A percentile compares a stretch with the other conserved stretches of the same genome.
Evolutionary conservation across 2,113 vertebrate genomes (phyloP).

Genomic region (Brachyistius frenatus): DNA sequence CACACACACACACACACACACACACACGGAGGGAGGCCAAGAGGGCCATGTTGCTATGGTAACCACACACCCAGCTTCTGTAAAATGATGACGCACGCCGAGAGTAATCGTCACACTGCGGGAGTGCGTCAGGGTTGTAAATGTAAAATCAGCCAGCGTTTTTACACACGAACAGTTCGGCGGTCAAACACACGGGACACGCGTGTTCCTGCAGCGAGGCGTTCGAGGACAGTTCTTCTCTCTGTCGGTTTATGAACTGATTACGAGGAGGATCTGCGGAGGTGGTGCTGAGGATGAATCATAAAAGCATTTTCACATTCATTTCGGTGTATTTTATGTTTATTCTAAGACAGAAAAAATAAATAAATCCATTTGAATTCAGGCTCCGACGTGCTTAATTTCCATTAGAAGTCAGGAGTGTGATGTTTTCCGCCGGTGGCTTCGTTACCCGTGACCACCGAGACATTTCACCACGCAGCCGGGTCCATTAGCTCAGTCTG

Average conservation of each 20-base stretch:
- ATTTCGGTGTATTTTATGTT: no score
- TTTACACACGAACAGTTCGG: constrained; percentile 26
- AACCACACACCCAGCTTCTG: constrained; percentile 51
- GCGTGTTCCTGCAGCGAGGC: no score
- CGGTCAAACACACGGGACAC: background rate
- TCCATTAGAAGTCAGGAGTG: background rate
- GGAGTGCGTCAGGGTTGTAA: constrained; percentile 46
- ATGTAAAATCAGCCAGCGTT: constrained; percentile 28
- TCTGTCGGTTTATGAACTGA: no score
- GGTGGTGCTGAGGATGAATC: no score
- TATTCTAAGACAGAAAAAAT: no score
- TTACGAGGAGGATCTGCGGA: no score
- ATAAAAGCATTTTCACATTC: no score
- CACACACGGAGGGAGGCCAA: background rate
- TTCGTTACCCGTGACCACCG: constrained; percentile 31
- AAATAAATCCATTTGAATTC: no score
- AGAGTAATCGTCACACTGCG: constrained; percentile 40
- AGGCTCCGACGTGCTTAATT: background rate
- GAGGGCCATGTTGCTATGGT: constrained; percentile 37
- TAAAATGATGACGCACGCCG: constrained; percentile 43
- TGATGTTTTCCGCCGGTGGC: background rate
- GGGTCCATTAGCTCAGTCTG: constrained; percentile 54
- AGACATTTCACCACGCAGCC: constrained; percentile 42
- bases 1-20: background rate
- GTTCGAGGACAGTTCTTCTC: no score